phyloP scores from a whole-genome alignment of 2,113 vertebrate genomes.

The Lagopus leucura region DNA sequence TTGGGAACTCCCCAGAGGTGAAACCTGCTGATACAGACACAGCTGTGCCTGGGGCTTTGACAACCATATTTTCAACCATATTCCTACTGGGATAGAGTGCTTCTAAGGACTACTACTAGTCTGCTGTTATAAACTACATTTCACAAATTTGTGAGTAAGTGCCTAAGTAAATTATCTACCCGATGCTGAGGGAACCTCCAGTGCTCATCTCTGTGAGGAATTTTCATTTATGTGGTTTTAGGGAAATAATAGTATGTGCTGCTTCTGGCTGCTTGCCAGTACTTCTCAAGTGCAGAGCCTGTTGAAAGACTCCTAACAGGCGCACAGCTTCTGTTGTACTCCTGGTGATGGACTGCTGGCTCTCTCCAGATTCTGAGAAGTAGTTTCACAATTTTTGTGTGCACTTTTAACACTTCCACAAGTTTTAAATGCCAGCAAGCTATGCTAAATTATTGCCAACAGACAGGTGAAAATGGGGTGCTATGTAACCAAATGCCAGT shows the following conservation, averaged over 20 bases:
- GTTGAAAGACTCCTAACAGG: slow-evolving; percentile 12
- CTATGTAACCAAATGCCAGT: neutral
- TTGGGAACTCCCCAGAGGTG: neutral
- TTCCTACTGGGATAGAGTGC: neutral
- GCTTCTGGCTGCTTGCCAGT: neutral
- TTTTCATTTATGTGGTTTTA: neutral
- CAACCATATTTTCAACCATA: neutral
- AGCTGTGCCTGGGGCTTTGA: neutral
- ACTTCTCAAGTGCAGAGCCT: neutral
- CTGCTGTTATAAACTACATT: neutral
- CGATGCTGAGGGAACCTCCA: neutral
- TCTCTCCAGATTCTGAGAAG: neutral
- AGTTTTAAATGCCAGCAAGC: neutral
- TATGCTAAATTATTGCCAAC: neutral
- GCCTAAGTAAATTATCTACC: neutral
- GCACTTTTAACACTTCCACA: neutral
- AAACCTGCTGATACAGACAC: neutral
- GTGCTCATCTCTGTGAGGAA: neutral
- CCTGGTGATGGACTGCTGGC: neutral
- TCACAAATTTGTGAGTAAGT: neutral
- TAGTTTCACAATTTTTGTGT: neutral
- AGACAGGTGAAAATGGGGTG: neutral
- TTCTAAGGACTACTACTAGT: neutral
- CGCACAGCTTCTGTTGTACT: neutral
- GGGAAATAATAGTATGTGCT: neutral